A percentile compares a stretch with the other conserved stretches of the same genome.
Evolutionary conservation across 2,113 vertebrate genomes (phyloP).

Genomic region (Microcebus lehilahytsara): DNA sequence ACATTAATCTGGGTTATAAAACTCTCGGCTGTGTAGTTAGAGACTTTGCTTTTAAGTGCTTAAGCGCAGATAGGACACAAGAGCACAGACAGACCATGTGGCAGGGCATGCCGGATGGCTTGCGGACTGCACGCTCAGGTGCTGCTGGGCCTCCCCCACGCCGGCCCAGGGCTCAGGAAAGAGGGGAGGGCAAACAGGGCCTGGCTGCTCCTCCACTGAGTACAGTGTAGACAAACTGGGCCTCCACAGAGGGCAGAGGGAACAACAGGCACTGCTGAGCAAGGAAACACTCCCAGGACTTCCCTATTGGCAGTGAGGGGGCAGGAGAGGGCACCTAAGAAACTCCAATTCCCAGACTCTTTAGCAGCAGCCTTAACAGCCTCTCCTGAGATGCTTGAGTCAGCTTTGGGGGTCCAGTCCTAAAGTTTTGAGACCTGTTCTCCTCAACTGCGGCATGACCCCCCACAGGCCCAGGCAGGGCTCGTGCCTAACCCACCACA

Average conservation of each 20-base stretch:
- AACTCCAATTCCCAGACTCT: neutral
- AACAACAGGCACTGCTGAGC: neutral
- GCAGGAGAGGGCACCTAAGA: too few species aligned
- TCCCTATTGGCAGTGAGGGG: neutral
- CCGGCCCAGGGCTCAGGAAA: neutral
- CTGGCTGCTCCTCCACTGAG: neutral
- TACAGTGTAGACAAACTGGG: neutral
- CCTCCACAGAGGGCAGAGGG: neutral
- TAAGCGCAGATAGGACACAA: slow-evolving; percentile 49
- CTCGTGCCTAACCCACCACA: neutral
- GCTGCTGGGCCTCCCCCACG: neutral
- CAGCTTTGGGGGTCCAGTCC: neutral
- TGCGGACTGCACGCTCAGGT: slow-evolving; percentile 33
- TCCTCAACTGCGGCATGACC: neutral
- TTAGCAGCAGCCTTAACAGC: neutral
- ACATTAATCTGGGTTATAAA: slow-evolving; percentile 61
- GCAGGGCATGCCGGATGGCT: neutral
- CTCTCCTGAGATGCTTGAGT: neutral
- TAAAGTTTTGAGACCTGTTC: neutral
- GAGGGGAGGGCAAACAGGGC: neutral
- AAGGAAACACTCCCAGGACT: neutral
- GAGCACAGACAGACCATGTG: neutral
- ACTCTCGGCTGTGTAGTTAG: slow-evolving; percentile 42
- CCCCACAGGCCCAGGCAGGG: neutral
- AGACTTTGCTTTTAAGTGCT: slow-evolving; percentile 60